Percentiles rank a stretch among this genome's conserved stretches.
Evolutionary conservation across 2,113 vertebrate species (phyloP).

Genomic region (Rattus rattus): DNA sequence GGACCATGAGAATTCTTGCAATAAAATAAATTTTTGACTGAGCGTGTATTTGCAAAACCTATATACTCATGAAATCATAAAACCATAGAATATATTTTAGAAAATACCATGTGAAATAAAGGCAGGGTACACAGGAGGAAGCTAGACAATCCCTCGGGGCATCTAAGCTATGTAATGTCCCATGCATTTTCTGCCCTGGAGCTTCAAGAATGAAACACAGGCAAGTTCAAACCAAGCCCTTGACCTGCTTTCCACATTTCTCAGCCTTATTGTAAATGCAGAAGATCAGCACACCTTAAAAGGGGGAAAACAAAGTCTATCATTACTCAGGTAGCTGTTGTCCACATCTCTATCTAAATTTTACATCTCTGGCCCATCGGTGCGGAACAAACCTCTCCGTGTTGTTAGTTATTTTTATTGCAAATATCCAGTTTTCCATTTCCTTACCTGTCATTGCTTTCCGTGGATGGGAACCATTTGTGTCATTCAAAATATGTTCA

Average conservation of each 20-base stretch:
- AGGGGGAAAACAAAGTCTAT: conserved; percentile 76
- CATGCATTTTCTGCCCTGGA: conserved; percentile 69
- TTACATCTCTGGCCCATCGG: conserved; percentile 77
- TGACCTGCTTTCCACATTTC: conserved; percentile 78
- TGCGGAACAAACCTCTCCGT: conserved; percentile 78
- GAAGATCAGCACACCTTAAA: conserved; percentile 74
- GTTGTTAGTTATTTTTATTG: conserved; percentile 81
- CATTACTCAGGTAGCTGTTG: conserved; percentile 76
- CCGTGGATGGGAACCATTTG: conserved; percentile 78
- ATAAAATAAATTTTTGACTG: conserved; percentile 50
- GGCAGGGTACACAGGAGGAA: conserved; percentile 21
- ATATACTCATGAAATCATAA: conserved; percentile 39
- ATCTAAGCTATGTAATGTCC: conserved; percentile 63
- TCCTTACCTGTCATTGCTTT: conserved; percentile 81
- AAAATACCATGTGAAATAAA: conserved; percentile 56
- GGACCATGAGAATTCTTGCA: conserved; percentile 11
- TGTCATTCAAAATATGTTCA: conserved; percentile 83
- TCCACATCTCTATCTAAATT: conserved; percentile 77
- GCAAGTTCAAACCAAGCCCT: conserved; percentile 69
- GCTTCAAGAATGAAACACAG: conserved; percentile 55
- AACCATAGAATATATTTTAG: conserved; percentile 41
- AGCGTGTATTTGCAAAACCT: conserved; percentile 40
- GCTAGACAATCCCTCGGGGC: conserved; percentile 16
- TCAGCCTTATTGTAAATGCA: conserved; percentile 78
- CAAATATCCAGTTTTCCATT: conserved; percentile 82